A percentile compares a stretch with the other conserved stretches of the same genome.
Conservation (phyloP, 2,113 vertebrate species). For the Oreochromis niloticus region DNA sequence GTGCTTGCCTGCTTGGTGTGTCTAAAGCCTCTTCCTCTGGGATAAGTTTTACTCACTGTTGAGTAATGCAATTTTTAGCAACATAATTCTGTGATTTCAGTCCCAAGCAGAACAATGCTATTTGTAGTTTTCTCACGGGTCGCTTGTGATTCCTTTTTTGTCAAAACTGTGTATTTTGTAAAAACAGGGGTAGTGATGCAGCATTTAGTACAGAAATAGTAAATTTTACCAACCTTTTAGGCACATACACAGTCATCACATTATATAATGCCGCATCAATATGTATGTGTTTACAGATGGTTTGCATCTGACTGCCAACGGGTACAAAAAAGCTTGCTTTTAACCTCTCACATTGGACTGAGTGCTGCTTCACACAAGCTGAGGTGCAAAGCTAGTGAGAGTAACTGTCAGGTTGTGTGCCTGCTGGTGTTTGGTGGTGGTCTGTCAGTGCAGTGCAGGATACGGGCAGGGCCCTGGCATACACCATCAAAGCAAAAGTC, state of each 20-base stretch:
- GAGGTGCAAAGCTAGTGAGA: slow-evolving; percentile 32
- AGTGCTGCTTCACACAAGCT: slow-evolving; percentile 19
- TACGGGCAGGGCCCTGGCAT: neutral
- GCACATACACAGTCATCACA: neutral
- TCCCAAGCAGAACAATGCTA: neutral
- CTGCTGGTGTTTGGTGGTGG: slow-evolving; percentile 11
- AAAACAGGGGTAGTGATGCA: neutral
- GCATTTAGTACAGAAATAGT: neutral
- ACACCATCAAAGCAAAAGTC: neutral
- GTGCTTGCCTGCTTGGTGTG: neutral
- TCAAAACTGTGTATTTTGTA: neutral
- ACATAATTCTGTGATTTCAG: neutral
- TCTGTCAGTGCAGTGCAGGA: neutral
- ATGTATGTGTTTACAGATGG: neutral
- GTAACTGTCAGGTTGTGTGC: slow-evolving; percentile 19
- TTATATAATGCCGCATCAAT: neutral
- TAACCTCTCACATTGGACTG: slow-evolving; percentile 11
- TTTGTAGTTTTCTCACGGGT: neutral
- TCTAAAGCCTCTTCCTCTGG: neutral
- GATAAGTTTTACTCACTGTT: neutral
- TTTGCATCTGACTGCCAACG: neutral
- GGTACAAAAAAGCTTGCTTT: slow-evolving; percentile 15
- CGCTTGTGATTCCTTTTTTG: neutral
- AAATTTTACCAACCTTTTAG: neutral
- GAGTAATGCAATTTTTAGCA: neutral